Conservation (phyloP, 2,888 invertebrate species). For the Brachypalpus laphriformis region DNA sequence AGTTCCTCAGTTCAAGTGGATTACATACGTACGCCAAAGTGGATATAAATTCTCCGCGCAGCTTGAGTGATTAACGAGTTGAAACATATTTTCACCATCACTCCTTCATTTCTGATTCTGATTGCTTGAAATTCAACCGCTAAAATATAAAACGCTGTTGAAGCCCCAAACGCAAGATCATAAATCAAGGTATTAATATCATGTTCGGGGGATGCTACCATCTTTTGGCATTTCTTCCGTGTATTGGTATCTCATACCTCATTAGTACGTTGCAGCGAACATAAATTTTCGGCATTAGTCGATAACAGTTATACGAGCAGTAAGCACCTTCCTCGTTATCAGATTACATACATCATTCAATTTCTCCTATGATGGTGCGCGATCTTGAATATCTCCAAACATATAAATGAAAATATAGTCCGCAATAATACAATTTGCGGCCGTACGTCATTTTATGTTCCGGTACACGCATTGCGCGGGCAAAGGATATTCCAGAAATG, state of each 20-base stretch:
- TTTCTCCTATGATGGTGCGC: background rate
- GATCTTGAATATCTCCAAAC: slow-evolving; percentile 22
- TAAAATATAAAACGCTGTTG: background rate
- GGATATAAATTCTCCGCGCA: background rate
- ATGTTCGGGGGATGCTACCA: background rate
- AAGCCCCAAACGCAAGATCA: background rate
- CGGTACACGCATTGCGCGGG: background rate
- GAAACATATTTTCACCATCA: background rate
- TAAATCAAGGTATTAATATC: slow-evolving; percentile 9
- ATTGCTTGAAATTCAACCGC: background rate
- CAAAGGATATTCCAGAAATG: slow-evolving; percentile 17
- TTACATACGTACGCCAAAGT: no score
- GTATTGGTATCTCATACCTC: slow-evolving; percentile 19
- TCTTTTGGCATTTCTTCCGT: background rate
- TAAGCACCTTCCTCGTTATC: slow-evolving; percentile 4
- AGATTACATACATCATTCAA: slow-evolving; percentile 22
- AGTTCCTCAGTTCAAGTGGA: background rate
- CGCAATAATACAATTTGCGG: slow-evolving; percentile 55
- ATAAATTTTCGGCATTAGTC: slow-evolving; percentile 29
- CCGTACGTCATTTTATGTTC: slow-evolving; percentile 61
- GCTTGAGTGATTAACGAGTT: slow-evolving; percentile 1
- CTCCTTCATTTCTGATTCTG: background rate
- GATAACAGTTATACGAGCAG: slow-evolving; percentile 16
- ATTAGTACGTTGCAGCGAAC: slow-evolving; percentile 38
- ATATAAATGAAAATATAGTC: slow-evolving; percentile 41